Evolutionary conservation across 2,113 vertebrate species (phyloP).

Genomic region (Pterocles burchelli): DNA sequence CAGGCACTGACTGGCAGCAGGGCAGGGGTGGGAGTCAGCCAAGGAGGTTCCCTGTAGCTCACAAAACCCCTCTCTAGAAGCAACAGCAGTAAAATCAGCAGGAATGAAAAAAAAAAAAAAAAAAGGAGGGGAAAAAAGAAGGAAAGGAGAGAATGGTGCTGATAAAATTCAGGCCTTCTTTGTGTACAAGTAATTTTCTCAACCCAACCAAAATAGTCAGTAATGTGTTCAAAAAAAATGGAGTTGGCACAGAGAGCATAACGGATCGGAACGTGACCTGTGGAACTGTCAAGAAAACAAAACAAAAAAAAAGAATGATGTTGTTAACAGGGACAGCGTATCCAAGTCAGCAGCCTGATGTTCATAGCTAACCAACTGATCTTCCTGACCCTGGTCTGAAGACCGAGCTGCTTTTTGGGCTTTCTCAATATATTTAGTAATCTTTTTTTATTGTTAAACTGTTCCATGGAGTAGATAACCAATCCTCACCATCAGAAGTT

Average conservation of each 20-base stretch:
- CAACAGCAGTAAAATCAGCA: neutral
- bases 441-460: conserved; percentile 28
- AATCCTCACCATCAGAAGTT: conserved; percentile 27
- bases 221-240: neutral
- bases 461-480: conserved; percentile 44
- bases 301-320: neutral
- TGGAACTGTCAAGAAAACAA: neutral
- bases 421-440: conserved; percentile 23
- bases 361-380: neutral
- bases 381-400: conserved; percentile 22
- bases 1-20: neutral
- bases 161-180: neutral
- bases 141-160: neutral
- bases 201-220: neutral
- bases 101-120: neutral
- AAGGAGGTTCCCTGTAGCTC: neutral
- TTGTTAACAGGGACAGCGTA: neutral
- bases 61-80: neutral
- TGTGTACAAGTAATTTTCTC: neutral
- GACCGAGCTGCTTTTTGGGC: conserved; percentile 18
- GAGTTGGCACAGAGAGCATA: neutral
- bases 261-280: neutral
- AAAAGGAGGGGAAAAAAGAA: accelerated
- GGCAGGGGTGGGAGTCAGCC: neutral
- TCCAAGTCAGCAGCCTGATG: neutral